These are phyloP conservation scores for Toxotes chatareus DNA, from an alignment of 2,113 vertebrate genomes.

Conservation along the genomic window DNA sequence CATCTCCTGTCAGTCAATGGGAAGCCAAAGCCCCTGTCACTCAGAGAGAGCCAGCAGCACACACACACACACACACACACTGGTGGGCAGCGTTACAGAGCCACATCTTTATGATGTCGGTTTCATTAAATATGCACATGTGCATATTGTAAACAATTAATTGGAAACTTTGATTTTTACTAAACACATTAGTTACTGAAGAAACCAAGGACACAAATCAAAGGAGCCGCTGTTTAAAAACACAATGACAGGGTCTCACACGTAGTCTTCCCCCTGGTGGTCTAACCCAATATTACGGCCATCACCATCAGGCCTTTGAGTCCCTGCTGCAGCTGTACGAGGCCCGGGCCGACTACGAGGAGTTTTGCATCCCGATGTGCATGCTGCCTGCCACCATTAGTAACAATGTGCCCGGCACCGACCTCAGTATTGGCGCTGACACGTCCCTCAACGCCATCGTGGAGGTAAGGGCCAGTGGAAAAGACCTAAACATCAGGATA, in stretches of 20 bases:
- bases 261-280: slow-evolving; percentile 54
- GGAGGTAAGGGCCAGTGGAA: slow-evolving; percentile 88
- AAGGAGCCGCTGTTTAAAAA: not conserved
- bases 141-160: not conserved
- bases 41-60: slow-evolving; percentile 68
- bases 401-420: slow-evolving; percentile 94
- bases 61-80: not conserved
- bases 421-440: slow-evolving; percentile 90
- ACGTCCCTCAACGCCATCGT: slow-evolving; percentile 90
- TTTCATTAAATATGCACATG: no score
- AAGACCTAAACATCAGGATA: not conserved
- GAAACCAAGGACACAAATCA: slow-evolving; percentile 1
- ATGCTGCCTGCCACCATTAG: slow-evolving; percentile 93
- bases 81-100: not conserved
- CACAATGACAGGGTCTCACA: slow-evolving; percentile 7
- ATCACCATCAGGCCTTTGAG: slow-evolving; percentile 87
- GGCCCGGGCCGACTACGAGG: slow-evolving; percentile 83
- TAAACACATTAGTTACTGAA: no score
- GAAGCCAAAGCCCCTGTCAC: slow-evolving; percentile 60
- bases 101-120: slow-evolving; percentile 27
- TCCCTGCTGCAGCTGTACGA: slow-evolving; percentile 85
- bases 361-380: slow-evolving; percentile 92
- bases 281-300: slow-evolving; percentile 78
- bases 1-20: slow-evolving; percentile 50
- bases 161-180: not conserved